A percentile compares a stretch with the other conserved stretches of the same genome.
These are phyloP conservation scores for Alentia gelatinosa DNA, from an alignment of 2,888 invertebrate genomes.

Conservation along the genomic window DNA sequence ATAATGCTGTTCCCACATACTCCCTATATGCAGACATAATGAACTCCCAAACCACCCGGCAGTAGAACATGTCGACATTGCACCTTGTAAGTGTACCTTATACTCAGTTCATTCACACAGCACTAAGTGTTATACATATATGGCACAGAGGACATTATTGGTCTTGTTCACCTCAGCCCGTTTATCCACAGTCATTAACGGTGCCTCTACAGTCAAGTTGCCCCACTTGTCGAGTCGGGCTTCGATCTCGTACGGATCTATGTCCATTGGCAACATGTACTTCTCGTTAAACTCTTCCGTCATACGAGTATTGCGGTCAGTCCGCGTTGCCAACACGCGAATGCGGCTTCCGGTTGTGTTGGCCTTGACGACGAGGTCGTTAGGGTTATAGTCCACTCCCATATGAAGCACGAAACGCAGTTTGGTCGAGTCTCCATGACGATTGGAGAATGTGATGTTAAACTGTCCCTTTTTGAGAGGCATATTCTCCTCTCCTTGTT, in stretches of 20 bases:
- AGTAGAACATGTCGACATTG: no score
- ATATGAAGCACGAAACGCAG: constrained; percentile 52
- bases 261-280: constrained; percentile 58
- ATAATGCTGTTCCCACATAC: no score
- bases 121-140: constrained; percentile 16
- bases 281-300: constrained; percentile 55
- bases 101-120: neutral
- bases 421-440: constrained; percentile 10
- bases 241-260: constrained; percentile 57
- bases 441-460: constrained; percentile 23
- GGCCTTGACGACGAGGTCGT: constrained; percentile 59
- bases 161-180: constrained; percentile 22
- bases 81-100: neutral
- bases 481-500: neutral
- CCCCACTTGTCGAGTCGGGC: constrained; percentile 58
- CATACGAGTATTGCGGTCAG: neutral
- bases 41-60: no score
- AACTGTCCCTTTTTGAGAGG: constrained; percentile 34
- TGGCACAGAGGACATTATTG: constrained; percentile 30
- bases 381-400: constrained; percentile 55
- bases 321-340: constrained; percentile 55
- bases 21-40: no score
- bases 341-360: constrained; percentile 58
- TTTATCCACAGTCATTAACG: constrained; percentile 52
- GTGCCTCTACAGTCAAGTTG: constrained; percentile 58